Conservation (phyloP, 2,888 invertebrate genomes). For the Torymus aiolomorphi region DNA sequence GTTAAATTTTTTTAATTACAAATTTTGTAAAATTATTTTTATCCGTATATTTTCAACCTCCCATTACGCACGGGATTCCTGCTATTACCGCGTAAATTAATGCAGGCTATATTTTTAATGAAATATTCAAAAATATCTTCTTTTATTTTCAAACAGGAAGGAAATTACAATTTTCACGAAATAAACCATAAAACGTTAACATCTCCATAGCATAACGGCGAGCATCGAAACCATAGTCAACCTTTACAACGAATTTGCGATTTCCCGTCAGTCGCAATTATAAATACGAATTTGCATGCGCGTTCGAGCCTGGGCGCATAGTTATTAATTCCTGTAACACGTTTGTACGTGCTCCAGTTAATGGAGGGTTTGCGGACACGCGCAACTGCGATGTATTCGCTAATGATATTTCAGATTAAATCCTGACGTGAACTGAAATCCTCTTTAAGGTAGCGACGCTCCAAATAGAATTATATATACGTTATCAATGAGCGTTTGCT, state of each 20-base stretch:
- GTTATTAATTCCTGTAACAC: constrained; percentile 37
- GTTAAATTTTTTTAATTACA: too few species aligned
- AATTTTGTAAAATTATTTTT: too few species aligned
- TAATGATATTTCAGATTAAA: constrained; percentile 54
- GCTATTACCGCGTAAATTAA: too few species aligned
- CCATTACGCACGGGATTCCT: too few species aligned
- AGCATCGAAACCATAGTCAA: too few species aligned
- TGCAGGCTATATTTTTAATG: too few species aligned
- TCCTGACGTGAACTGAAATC: constrained; percentile 37
- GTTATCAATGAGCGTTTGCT: constrained; percentile 9
- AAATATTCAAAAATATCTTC: too few species aligned
- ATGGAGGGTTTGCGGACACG: constrained; percentile 14
- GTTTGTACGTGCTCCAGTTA: constrained; percentile 34
- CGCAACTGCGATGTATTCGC: constrained; percentile 27
- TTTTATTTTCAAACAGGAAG: too few species aligned
- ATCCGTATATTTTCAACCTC: too few species aligned
- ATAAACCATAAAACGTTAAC: too few species aligned
- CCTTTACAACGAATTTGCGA: background rate
- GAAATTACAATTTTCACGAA: too few species aligned
- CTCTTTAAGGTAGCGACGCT: constrained; percentile 30
- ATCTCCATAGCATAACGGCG: too few species aligned
- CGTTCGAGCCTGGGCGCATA: constrained; percentile 5
- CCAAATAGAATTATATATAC: constrained; percentile 24
- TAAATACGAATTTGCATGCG: constrained; percentile 38
- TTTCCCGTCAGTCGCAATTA: constrained; percentile 30